Evolutionary conservation across 1,140 invertebrate species (phyloP).

Genomic region (Microplitis mediator): DNA sequence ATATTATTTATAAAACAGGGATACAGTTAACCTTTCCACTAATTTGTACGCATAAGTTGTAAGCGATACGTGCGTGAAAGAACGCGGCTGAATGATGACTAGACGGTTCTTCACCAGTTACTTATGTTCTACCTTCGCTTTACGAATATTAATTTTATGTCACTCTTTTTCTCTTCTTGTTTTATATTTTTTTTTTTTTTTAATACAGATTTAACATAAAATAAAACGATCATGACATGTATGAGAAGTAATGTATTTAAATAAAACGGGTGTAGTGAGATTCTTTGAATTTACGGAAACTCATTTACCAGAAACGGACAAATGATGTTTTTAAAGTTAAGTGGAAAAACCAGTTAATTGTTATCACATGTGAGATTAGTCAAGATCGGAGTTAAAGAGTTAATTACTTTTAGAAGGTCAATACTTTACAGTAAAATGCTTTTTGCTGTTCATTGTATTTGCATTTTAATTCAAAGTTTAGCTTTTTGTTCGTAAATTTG

Average conservation of each 20-base stretch:
- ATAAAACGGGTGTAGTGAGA: not conserved
- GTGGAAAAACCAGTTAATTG: constrained; percentile 13
- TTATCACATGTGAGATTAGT: constrained; percentile 6
- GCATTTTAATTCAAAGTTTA: too few relatives aligned
- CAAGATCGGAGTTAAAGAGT: constrained; percentile 2
- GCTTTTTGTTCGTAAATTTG: too few relatives aligned
- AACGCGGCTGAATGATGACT: constrained; percentile 5
- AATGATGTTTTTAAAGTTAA: not conserved
- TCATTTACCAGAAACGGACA: not conserved
- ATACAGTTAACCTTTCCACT: constrained; percentile 31
- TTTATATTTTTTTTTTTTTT: not conserved
- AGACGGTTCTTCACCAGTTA: not conserved
- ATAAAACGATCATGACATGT: not conserved
- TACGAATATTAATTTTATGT: constrained; percentile 11
- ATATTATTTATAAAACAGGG: not conserved
- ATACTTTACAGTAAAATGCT: constrained; percentile 6
- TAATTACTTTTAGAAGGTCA: not conserved
- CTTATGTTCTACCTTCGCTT: not conserved
- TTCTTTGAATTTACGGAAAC: constrained; percentile 5
- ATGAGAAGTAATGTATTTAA: not conserved
- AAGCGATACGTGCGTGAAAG: constrained; percentile 16
- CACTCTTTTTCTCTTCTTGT: not conserved
- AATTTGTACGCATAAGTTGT: constrained; percentile 23
- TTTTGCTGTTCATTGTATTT: not conserved
- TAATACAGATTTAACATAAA: not conserved